Percentiles rank a stretch among this genome's conserved stretches.
Evolutionary conservation across 2,888 invertebrate species (phyloP).

Genomic region (Cheilosia urbana): DNA sequence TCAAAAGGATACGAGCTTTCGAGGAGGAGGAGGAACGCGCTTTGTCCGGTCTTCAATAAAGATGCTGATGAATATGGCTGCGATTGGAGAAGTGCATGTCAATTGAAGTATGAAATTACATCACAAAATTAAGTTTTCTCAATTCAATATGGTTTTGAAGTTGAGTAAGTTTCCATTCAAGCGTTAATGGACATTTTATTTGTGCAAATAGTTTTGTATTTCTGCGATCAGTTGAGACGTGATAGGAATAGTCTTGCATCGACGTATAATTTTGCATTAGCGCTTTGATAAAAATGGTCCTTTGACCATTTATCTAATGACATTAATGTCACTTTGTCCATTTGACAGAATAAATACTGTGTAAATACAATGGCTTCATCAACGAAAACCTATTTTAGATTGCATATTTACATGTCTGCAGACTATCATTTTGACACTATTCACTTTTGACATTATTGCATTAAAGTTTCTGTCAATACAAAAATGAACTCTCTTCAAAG

Average conservation of each 20-base stretch:
- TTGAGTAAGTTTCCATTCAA: conserved; percentile 66
- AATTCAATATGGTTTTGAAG: conserved; percentile 65
- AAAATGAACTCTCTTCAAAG: too few relatives aligned
- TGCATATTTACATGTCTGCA: too few relatives aligned
- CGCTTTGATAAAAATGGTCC: not conserved
- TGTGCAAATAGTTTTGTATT: not conserved
- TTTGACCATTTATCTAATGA: not conserved
- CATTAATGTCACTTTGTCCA: too few relatives aligned
- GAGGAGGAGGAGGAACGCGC: conserved; percentile 46
- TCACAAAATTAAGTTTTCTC: conserved; percentile 58
- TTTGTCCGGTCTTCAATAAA: conserved; percentile 49
- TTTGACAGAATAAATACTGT: too few relatives aligned
- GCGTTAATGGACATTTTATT: conserved; percentile 31
- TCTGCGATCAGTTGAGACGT: not conserved
- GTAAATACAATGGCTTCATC: too few relatives aligned
- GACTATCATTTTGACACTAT: too few relatives aligned
- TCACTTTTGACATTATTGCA: too few relatives aligned
- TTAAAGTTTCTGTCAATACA: too few relatives aligned
- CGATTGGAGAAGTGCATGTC: conserved; percentile 72
- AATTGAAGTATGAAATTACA: conserved; percentile 75
- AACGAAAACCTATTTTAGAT: too few relatives aligned
- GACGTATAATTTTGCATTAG: not conserved
- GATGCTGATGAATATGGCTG: conserved; percentile 48
- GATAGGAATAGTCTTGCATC: not conserved
- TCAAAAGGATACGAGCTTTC: conserved; percentile 34